Evolutionary conservation across 2,888 invertebrate species (phyloP).

Genomic region (Ennomos erosarius): DNA sequence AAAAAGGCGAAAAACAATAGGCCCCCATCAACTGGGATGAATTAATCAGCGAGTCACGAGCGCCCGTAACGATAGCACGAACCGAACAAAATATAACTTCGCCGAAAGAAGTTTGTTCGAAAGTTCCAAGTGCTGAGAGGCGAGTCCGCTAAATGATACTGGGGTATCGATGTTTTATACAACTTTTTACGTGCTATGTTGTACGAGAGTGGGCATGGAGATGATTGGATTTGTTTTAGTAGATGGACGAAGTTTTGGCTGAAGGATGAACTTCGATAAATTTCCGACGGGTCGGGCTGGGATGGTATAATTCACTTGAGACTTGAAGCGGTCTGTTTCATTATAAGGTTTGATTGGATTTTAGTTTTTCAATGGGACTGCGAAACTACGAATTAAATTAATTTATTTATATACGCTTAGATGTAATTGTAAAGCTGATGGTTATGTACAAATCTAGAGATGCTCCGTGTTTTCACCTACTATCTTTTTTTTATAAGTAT

Average conservation of each 20-base stretch:
- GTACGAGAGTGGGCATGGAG: constrained; percentile 49
- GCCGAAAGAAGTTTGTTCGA: constrained; percentile 57
- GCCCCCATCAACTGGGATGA: constrained; percentile 45
- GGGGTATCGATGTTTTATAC: constrained; percentile 60
- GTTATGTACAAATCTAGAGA: no score
- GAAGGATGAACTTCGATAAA: constrained; percentile 36
- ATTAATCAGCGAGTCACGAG: constrained; percentile 82
- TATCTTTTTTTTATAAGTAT: no score
- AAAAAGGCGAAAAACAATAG: constrained; percentile 66
- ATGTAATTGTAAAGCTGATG: no score
- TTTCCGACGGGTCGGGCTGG: constrained; percentile 29
- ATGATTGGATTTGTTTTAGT: constrained; percentile 57
- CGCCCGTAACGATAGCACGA: constrained; percentile 74
- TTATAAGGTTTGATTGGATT: constrained; percentile 11
- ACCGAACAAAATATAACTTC: constrained; percentile 65
- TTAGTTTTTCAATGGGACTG: neutral
- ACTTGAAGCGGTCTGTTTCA: neutral
- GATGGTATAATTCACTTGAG: constrained; percentile 16
- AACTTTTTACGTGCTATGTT: constrained; percentile 61
- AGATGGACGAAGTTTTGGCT: constrained; percentile 40
- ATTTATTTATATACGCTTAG: no score
- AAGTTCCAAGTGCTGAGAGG: constrained; percentile 48
- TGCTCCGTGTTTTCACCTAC: no score
- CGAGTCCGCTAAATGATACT: constrained; percentile 59
- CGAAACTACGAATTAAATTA: no score